Base-by-base conservation (phyloP, 2,888 invertebrate genomes). In the Acheta domesticus region DNA sequence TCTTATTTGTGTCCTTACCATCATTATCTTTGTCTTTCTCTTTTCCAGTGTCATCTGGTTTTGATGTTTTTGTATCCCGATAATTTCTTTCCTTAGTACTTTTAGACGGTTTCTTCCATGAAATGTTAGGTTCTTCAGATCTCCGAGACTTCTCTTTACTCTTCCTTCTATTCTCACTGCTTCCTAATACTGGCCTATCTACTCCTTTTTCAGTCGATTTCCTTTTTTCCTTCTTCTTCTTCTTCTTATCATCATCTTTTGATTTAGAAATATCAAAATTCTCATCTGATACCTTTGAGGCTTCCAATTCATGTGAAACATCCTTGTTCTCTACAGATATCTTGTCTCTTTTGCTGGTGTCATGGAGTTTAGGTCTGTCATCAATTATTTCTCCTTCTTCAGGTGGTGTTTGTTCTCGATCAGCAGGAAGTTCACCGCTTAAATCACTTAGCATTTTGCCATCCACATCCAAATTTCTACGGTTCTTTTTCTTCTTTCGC, bases 41-140 rank as follows among this genome's bases (percentile, higher is more conserved):
- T 80, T 86, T 85, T 86, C 86, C 79, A 83, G 87, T 87, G 80
- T 86, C 86, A 82, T 91, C 91, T 77, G 49, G 73, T 50, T 82
- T 80, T 16, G 48, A 19, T 78, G 93, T 93, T 12, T 85, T 85
- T 1, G 84, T 84, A 82, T 86, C 86, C 50, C 95, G 89, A 85
- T 96, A 96, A 84, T 92, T 95, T 81, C 93, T 88, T 84, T 93
- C 94, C 85, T 93, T 94, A 23, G 91, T 92, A 83, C 89, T 93
- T 86, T 93, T 94, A 76, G 93, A 93, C 16, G 94, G 88, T 85
- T 95, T 95, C 84, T 95, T 96, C 89, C 96, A 96, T 0, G 91
- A 87, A 11, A 91, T 82, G 48, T 77, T 78, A 11, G 77, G 86
- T 50, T 90, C 89, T 48, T 86, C 86, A 49, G 85, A 84, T 84